Evolutionary conservation across 2,888 invertebrate species (phyloP).

Genomic region (Panzeria rudis): DNA sequence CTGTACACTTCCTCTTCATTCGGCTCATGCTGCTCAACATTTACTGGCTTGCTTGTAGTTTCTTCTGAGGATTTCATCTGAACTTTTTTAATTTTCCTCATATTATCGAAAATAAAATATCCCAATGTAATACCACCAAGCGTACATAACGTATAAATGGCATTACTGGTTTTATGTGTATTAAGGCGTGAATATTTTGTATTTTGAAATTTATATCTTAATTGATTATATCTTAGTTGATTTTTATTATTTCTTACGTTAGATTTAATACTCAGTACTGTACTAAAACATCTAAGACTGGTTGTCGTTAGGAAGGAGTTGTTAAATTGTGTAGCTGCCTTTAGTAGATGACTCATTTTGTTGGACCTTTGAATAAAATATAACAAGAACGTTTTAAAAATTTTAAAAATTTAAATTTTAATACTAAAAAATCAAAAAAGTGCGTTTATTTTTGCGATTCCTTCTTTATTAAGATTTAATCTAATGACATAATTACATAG

Average conservation of each 20-base stretch:
- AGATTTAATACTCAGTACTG: slow-evolving; percentile 18
- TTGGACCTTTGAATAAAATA: slow-evolving; percentile 5
- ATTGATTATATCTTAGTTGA: not conserved
- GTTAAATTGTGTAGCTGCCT: slow-evolving; percentile 33
- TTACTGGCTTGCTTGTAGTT: slow-evolving; percentile 17
- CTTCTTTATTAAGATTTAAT: too few species aligned
- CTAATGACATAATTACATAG: too few species aligned
- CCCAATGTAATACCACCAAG: slow-evolving; percentile 75
- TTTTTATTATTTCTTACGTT: slow-evolving; percentile 8
- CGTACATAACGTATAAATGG: slow-evolving; percentile 67
- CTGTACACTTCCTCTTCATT: slow-evolving; percentile 46
- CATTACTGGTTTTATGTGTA: not conserved
- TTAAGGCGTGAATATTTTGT: not conserved
- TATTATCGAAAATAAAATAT: slow-evolving; percentile 74
- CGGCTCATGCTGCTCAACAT: not conserved
- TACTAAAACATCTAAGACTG: slow-evolving; percentile 24
- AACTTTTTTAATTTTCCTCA: slow-evolving; percentile 38
- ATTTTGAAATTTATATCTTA: slow-evolving; percentile 51
- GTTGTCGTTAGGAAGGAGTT: not conserved
- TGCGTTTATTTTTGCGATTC: too few species aligned
- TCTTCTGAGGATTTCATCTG: slow-evolving; percentile 34
- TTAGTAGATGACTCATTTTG: slow-evolving; percentile 64
- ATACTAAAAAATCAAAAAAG: too few species aligned
- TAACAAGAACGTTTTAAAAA: not conserved
- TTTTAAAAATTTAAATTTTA: not conserved